Conservation (phyloP, 2,113 vertebrate species). For the Empidonax alnorum region DNA sequence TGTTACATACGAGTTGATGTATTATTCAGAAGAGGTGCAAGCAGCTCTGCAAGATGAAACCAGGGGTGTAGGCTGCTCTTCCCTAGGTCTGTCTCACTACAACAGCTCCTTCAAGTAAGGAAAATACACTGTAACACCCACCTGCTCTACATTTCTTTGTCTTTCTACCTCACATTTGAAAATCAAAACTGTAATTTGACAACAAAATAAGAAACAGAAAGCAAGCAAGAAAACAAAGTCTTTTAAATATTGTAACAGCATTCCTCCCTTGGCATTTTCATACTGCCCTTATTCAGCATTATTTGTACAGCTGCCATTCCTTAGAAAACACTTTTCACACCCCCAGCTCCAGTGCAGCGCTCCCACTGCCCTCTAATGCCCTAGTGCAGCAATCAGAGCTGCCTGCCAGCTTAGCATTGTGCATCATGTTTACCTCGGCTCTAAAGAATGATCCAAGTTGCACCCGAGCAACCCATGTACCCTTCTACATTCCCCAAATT, state of each 20-base stretch:
- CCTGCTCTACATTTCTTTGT: background rate
- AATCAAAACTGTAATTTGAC: background rate
- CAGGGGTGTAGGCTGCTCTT: background rate
- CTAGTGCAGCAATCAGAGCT: background rate
- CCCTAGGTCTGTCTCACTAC: background rate
- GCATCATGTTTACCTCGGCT: background rate
- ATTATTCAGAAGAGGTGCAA: background rate
- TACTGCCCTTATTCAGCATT: background rate
- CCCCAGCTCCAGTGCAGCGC: background rate
- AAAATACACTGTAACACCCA: background rate
- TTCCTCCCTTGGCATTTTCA: background rate
- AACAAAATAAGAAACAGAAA: background rate
- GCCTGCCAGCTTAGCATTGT: background rate
- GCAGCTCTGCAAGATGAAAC: background rate
- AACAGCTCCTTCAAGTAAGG: background rate
- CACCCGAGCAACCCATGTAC: fast-evolving
- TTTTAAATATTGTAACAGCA: background rate
- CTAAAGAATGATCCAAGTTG: background rate
- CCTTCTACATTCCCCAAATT: background rate
- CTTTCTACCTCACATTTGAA: background rate
- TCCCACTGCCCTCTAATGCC: background rate
- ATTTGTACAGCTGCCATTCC: background rate
- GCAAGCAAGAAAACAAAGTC: background rate
- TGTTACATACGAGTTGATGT: background rate
- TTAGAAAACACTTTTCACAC: background rate